Conservation (phyloP, 2,888 invertebrate species). For the Sinopyrophorus schimmeli region DNA sequence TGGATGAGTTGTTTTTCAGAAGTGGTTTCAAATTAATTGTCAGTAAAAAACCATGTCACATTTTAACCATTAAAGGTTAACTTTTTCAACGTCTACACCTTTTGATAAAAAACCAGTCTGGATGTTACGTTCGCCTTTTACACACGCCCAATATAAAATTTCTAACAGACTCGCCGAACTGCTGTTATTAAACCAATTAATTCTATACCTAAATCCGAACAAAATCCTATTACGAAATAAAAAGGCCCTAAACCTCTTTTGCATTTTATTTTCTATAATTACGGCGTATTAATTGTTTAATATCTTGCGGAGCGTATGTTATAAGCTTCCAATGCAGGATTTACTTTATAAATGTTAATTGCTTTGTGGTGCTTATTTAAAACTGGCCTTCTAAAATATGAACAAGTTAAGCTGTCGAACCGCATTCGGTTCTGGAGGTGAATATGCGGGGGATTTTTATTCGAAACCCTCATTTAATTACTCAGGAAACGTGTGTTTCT, state of each 20-base stretch:
- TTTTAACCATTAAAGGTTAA: constrained; percentile 31
- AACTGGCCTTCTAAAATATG: constrained; percentile 42
- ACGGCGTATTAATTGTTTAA: constrained; percentile 54
- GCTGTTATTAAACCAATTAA: constrained; percentile 53
- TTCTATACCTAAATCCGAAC: constrained; percentile 49
- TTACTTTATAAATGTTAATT: constrained; percentile 56
- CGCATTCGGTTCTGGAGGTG: constrained; percentile 24
- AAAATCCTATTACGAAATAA: constrained; percentile 48
- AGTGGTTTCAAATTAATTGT: constrained; percentile 31
- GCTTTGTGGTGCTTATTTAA: constrained; percentile 42
- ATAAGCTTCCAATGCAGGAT: constrained; percentile 52
- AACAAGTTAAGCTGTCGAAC: constrained; percentile 31
- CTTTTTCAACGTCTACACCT: constrained; percentile 35
- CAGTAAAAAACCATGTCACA: constrained; percentile 30
- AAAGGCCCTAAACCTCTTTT: constrained; percentile 42
- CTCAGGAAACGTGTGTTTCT: constrained; percentile 26
- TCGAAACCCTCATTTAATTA: constrained; percentile 33
- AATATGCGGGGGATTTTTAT: constrained; percentile 31
- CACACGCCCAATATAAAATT: no score
- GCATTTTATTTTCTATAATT: constrained; percentile 36
- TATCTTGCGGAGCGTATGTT: constrained; percentile 55
- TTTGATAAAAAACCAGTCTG: constrained; percentile 30
- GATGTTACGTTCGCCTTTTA: no score
- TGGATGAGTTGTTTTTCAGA: constrained; percentile 34
- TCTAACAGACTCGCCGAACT: constrained; percentile 36